These are phyloP conservation scores for Chrysogorgia sp. DNA, from an alignment of 92 coral and sea anemone species.

Conservation along the genomic window DNA sequence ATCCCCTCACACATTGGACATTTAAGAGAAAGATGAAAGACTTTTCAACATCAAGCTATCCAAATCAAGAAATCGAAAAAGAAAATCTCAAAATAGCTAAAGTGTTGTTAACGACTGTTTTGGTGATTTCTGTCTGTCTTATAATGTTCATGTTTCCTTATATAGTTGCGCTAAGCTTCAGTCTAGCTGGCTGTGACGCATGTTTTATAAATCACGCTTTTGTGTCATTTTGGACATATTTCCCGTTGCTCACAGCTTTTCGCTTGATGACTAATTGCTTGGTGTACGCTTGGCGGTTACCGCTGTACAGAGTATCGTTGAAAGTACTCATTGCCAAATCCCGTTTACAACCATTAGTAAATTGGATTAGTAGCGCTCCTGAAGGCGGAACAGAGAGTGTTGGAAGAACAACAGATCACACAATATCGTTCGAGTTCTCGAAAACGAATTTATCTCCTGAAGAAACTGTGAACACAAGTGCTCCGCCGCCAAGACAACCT, in stretches of 20 bases:
- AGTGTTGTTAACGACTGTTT: slow-evolving; percentile 28
- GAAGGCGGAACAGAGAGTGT: background rate
- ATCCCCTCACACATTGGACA: slow-evolving; percentile 30
- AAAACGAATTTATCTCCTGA: too few relatives aligned
- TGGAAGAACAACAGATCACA: background rate
- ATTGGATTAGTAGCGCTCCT: background rate
- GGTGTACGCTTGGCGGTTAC: slow-evolving; percentile 38
- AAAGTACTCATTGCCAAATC: background rate
- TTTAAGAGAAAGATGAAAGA: slow-evolving; percentile 12
- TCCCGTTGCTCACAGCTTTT: slow-evolving; percentile 12
- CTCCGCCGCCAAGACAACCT: too few relatives aligned
- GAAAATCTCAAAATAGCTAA: slow-evolving; percentile 26
- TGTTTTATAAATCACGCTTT: slow-evolving; percentile 23
- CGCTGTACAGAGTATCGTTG: slow-evolving; percentile 30
- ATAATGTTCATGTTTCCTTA: slow-evolving; percentile 5
- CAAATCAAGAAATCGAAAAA: slow-evolving; percentile 1
- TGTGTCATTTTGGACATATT: slow-evolving; percentile 25
- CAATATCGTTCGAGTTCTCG: background rate
- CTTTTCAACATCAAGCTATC: background rate
- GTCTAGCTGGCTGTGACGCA: slow-evolving; percentile 12
- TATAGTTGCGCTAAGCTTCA: slow-evolving; percentile 22
- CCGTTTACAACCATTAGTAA: background rate
- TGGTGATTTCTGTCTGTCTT: slow-evolving; percentile 25
- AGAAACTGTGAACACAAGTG: too few relatives aligned
- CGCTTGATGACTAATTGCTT: slow-evolving; percentile 20